phyloP scores from a whole-genome alignment of 2,113 vertebrate genomes.

The Hystrix cristata region DNA sequence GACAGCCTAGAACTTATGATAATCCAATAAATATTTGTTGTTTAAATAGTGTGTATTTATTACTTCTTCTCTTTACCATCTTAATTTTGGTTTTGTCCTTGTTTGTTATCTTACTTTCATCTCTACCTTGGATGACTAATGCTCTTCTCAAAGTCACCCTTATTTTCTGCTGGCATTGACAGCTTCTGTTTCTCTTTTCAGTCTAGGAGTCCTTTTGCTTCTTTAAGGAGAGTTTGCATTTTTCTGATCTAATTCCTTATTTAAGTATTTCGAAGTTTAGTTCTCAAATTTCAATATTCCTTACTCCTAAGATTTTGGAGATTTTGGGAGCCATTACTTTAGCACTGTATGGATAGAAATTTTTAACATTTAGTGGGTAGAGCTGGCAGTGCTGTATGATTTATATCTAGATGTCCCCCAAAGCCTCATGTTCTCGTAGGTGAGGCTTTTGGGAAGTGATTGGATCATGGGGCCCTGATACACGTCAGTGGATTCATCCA shows the following conservation, averaged over 20 bases:
- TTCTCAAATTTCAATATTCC: neutral
- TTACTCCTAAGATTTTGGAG: neutral
- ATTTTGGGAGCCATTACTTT: neutral
- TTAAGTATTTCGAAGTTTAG: neutral
- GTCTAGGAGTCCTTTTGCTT: neutral
- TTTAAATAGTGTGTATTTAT: neutral
- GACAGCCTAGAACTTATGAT: neutral
- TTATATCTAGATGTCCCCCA: neutral
- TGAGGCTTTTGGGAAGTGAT: neutral
- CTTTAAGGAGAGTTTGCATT: neutral
- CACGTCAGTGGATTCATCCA: neutral
- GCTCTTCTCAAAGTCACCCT: neutral
- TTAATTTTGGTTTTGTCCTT: neutral
- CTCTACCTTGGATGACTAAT: neutral
- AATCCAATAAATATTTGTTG: neutral
- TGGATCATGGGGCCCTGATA: neutral
- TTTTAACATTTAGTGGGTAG: neutral
- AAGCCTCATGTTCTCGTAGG: neutral
- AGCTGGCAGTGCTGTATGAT: neutral
- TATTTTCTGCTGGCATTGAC: neutral
- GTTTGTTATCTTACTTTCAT: neutral
- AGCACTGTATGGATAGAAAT: neutral
- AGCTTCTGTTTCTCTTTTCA: conserved; percentile 12
- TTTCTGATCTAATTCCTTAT: neutral
- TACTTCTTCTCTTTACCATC: neutral